A percentile compares a stretch with the other conserved stretches of the same genome.
These are phyloP conservation scores for Nesogale talazaci DNA, from an alignment of 2,113 vertebrate genomes.

Conservation along the genomic window DNA sequence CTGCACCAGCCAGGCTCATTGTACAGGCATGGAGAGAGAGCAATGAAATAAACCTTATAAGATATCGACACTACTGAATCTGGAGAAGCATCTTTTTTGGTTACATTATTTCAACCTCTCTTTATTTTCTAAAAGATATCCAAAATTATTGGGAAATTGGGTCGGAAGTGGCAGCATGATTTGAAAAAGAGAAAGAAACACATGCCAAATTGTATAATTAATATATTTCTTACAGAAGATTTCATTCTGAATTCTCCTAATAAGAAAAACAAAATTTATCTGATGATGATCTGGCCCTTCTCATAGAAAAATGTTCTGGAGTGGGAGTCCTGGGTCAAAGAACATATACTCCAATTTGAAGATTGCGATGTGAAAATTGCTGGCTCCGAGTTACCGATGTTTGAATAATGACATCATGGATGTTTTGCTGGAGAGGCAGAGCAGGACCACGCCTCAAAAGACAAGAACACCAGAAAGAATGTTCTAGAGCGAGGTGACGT, in stretches of 20 bases:
- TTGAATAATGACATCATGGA: not conserved
- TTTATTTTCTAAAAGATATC: too few relatives aligned
- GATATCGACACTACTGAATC: not conserved
- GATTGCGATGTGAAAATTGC: not conserved
- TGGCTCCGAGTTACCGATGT: not conserved
- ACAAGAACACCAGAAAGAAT: not conserved
- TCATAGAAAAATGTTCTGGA: not conserved
- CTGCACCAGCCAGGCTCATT: too few relatives aligned
- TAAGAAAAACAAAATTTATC: too few relatives aligned
- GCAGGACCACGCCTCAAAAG: not conserved
- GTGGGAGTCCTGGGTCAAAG: not conserved
- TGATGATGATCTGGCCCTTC: not conserved
- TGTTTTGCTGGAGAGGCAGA: too few relatives aligned
- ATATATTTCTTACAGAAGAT: not conserved
- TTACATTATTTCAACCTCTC: too few relatives aligned
- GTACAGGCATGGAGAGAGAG: too few relatives aligned
- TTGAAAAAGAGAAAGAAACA: not conserved
- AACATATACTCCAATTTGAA: not conserved
- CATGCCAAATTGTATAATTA: not conserved
- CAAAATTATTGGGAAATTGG: not conserved
- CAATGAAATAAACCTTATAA: too few relatives aligned
- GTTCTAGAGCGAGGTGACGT: too few relatives aligned
- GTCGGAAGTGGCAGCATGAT: not conserved
- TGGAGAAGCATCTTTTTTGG: not conserved
- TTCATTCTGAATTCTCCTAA: too few relatives aligned